Percentiles rank a stretch among this genome's conserved stretches.
phyloP scores from a whole-genome alignment of 2,888 invertebrate species.

The Noctua janthe region DNA sequence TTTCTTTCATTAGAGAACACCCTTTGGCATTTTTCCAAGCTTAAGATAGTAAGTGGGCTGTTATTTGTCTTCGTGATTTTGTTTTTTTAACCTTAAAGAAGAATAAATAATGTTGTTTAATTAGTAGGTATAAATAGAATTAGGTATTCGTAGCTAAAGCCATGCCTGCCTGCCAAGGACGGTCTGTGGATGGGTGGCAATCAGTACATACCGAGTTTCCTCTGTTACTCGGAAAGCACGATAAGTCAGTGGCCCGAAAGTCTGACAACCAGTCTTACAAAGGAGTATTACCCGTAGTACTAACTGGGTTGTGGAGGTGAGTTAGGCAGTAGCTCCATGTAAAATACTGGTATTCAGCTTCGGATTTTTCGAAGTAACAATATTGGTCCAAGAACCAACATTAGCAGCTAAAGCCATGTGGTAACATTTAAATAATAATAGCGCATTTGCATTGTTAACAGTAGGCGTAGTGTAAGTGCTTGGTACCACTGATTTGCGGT shows the following conservation, averaged over 20 bases:
- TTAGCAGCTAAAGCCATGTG: neutral
- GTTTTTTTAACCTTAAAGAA: neutral
- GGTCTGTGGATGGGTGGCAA: no score
- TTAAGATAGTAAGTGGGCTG: neutral
- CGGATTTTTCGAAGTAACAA: neutral
- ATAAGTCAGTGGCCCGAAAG: no score
- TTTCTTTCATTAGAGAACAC: conserved; percentile 3
- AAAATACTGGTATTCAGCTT: no score
- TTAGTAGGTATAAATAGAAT: no score
- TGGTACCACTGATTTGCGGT: neutral
- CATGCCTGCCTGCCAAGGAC: no score
- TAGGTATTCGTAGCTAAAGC: neutral
- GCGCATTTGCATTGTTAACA: neutral
- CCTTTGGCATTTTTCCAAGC: conserved; percentile 1
- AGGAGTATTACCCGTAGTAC: no score
- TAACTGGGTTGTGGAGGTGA: no score
- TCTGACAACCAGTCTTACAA: no score
- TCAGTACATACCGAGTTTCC: no score
- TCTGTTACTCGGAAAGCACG: no score
- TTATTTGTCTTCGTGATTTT: neutral
- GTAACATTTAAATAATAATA: neutral
- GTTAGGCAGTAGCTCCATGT: no score
- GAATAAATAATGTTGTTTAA: neutral
- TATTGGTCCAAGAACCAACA: neutral
- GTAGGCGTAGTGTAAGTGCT: neutral